Conservation (phyloP, 2,888 invertebrate species). For the Trichopoda pennipes region DNA sequence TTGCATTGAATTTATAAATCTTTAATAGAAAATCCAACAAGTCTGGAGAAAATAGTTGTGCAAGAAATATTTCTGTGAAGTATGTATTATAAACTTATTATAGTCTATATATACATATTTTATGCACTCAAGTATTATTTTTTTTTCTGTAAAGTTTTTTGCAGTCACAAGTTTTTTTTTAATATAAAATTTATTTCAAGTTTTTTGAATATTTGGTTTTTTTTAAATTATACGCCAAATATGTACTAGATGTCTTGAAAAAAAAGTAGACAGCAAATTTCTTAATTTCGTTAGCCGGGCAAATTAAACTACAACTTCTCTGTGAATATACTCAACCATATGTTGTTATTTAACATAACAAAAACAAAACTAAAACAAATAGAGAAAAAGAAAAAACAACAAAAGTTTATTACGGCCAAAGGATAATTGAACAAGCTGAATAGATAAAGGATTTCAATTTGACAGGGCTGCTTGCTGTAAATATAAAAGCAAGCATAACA, state of each 20-base stretch:
- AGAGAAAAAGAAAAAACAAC: no score
- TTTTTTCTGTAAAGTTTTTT: constrained; percentile 1
- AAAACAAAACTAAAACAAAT: no score
- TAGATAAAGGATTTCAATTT: constrained; percentile 29
- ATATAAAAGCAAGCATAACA: constrained; percentile 5
- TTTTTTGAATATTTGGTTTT: neutral
- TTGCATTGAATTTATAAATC: constrained; percentile 79
- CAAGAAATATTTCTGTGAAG: constrained; percentile 7
- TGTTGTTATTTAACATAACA: constrained; percentile 21
- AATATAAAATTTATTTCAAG: neutral
- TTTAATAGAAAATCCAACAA: constrained; percentile 73
- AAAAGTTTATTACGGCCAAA: constrained; percentile 36
- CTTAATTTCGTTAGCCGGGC: no score
- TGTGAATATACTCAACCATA: constrained; percentile 24
- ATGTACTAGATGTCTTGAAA: no score
- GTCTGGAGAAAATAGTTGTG: constrained; percentile 45
- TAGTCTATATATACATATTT: constrained; percentile 23
- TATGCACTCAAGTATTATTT: constrained; percentile 5
- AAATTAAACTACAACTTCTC: no score
- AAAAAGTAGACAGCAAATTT: no score
- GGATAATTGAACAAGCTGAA: constrained; percentile 40
- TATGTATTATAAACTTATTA: constrained; percentile 44
- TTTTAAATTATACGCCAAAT: no score
- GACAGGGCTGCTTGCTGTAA: constrained; percentile 24
- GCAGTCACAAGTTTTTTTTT: neutral